These are phyloP conservation scores for Periparus ater DNA, from an alignment of 2,797 vertebrate genomes.

Conservation along the genomic window DNA sequence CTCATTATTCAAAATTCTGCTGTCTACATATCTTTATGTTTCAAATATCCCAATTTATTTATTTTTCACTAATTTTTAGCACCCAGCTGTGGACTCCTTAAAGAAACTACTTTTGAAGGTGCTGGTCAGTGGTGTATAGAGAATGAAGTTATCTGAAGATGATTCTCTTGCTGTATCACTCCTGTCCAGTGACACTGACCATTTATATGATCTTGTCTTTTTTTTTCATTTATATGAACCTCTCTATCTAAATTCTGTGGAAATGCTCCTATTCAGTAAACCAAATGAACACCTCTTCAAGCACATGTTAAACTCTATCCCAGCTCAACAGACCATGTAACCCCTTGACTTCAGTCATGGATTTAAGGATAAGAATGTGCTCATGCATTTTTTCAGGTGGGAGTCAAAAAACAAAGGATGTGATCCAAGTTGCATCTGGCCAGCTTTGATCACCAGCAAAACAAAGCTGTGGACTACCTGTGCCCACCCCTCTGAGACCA, in stretches of 20 bases:
- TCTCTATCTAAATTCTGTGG: background rate
- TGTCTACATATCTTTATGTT: background rate
- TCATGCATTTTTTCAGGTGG: background rate
- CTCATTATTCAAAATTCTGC: background rate
- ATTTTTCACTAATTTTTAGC: background rate
- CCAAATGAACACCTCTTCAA: background rate
- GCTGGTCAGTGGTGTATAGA: background rate
- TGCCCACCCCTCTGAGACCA: background rate
- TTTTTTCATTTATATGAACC: too few species aligned
- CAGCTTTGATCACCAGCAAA: background rate
- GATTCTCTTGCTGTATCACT: background rate
- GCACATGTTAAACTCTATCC: background rate
- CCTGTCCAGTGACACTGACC: background rate
- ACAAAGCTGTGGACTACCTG: background rate
- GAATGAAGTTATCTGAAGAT: background rate
- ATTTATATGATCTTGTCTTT: accelerated
- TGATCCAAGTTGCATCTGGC: background rate
- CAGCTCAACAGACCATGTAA: background rate
- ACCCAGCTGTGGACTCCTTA: background rate
- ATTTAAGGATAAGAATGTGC: background rate
- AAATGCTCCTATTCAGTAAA: background rate
- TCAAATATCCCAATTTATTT: background rate
- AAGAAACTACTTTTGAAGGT: background rate
- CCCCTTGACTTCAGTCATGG: background rate
- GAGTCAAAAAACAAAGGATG: background rate